phyloP scores from a whole-genome alignment of 2,888 invertebrate genomes.

The Diarsia dahlii region DNA sequence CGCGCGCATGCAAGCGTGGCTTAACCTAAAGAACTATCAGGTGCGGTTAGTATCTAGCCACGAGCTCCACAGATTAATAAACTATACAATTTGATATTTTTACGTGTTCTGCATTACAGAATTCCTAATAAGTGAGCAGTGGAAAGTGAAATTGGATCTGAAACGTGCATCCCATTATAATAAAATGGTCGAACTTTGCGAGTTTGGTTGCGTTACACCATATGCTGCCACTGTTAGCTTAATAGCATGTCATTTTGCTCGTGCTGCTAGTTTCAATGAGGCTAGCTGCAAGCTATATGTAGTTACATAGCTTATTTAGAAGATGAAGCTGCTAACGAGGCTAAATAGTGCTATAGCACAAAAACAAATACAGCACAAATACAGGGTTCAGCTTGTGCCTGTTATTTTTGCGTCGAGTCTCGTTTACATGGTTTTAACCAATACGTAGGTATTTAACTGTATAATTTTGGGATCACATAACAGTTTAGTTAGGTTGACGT shows the following conservation, averaged over 20 bases:
- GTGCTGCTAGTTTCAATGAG: slow-evolving; percentile 19
- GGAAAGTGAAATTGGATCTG: slow-evolving; percentile 4
- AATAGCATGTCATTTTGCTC: slow-evolving; percentile 33
- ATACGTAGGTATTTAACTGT: neutral
- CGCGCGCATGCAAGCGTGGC: no score
- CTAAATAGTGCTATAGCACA: neutral
- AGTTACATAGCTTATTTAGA: neutral
- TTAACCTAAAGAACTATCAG: no score
- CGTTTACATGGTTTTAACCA: neutral
- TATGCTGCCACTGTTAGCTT: slow-evolving; percentile 13
- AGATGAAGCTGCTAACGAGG: neutral
- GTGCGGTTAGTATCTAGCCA: no score
- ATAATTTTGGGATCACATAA: neutral
- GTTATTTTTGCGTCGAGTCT: neutral
- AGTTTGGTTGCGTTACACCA: slow-evolving; percentile 29
- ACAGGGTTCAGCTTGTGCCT: neutral
- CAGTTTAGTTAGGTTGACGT: neutral
- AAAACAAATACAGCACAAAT: neutral
- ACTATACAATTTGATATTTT: neutral
- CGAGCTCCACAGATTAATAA: no score
- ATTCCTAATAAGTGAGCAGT: neutral
- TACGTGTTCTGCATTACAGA: neutral
- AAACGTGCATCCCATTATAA: slow-evolving; percentile 36
- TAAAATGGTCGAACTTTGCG: slow-evolving; percentile 34
- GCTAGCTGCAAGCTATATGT: neutral